Conservation (phyloP, 2,113 vertebrate genomes). For the Myrmecobius fasciatus region DNA sequence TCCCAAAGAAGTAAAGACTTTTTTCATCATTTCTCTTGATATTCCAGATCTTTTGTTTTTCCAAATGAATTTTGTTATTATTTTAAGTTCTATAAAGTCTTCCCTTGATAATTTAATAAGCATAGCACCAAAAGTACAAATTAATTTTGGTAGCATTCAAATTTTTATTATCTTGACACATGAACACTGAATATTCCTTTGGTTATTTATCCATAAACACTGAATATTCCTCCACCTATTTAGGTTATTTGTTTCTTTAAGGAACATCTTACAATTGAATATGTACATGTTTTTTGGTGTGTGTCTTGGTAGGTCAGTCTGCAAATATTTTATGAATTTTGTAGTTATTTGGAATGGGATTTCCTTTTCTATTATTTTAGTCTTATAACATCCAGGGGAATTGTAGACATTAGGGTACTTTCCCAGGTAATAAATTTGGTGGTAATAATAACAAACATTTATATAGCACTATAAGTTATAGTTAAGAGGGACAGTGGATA, state of each 20-base stretch:
- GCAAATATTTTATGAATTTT: background rate
- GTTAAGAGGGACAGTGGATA: background rate
- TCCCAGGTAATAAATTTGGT: background rate
- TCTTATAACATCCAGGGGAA: background rate
- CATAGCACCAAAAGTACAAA: background rate
- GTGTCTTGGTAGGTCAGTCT: background rate
- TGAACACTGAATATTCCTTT: background rate
- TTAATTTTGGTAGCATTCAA: background rate
- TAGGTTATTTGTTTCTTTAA: background rate
- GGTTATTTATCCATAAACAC: background rate
- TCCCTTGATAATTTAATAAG: background rate
- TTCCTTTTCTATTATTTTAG: background rate
- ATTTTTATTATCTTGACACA: background rate
- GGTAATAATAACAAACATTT: background rate
- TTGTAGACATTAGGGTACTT: background rate
- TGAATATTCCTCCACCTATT: background rate
- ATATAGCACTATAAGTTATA: background rate
- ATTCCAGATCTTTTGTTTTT: background rate
- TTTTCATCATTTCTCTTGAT: background rate
- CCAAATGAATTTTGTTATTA: background rate
- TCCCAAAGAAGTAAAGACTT: background rate
- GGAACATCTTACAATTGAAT: background rate
- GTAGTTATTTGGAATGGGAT: background rate
- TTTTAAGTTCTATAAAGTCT: background rate
- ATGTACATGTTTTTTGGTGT: background rate